Evolutionary conservation across 1,140 invertebrate genomes (phyloP).

Genomic region (Steinernema khuongi): DNA sequence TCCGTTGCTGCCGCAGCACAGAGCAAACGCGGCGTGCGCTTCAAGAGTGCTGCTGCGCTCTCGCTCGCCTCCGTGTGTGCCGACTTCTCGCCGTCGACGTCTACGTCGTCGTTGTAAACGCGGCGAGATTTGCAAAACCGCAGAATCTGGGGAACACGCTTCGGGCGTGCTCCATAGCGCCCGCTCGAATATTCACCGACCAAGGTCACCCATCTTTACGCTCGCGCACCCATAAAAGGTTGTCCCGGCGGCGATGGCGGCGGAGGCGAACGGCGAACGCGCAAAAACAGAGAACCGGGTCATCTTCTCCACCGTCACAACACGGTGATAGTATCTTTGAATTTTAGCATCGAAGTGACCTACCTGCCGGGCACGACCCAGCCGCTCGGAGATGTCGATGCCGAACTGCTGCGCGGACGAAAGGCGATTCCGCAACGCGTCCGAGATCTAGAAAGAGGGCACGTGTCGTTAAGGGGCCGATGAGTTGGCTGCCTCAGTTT

Average conservation of each 20-base stretch:
- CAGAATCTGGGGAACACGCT: no score
- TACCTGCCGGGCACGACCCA: background rate
- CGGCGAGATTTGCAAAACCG: background rate
- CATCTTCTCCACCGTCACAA: background rate
- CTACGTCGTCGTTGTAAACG: no score
- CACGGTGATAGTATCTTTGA: background rate
- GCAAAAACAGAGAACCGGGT: constrained; percentile 16
- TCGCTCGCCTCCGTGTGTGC: no score
- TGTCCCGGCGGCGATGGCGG: background rate
- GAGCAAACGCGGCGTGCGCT: background rate
- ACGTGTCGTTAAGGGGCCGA: background rate
- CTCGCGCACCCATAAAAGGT: constrained; percentile 13
- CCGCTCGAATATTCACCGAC: background rate
- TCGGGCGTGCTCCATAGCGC: no score
- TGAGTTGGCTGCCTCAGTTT: background rate
- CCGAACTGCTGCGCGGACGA: background rate
- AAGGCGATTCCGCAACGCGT: background rate
- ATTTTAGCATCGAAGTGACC: background rate
- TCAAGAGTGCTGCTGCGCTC: background rate
- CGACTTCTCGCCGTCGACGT: no score
- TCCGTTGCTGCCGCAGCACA: background rate
- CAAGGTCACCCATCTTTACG: constrained; percentile 14
- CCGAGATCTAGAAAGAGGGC: background rate
- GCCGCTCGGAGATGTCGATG: background rate
- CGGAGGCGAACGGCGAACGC: background rate